These are phyloP conservation scores for Heterotis niloticus DNA, from an alignment of 2,113 vertebrate genomes.

Conservation along the genomic window DNA sequence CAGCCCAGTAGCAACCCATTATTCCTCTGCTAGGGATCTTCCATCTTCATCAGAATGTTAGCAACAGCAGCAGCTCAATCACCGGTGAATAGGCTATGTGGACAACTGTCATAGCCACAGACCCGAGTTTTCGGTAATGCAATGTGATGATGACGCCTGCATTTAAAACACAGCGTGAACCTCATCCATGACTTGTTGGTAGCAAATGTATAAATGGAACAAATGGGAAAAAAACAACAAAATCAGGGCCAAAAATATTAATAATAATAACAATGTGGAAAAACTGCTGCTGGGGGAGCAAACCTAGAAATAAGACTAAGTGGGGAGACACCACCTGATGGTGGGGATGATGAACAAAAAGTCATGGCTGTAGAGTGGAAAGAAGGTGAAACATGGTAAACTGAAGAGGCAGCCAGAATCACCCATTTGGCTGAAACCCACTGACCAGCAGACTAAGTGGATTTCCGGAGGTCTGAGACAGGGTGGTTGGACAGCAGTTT, in stretches of 20 bases:
- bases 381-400: background rate
- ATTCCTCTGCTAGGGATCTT: slow-evolving; percentile 20
- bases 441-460: no score
- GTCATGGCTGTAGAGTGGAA: background rate
- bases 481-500: no score
- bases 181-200: slow-evolving; percentile 63
- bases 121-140: slow-evolving; percentile 37
- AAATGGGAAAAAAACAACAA: slow-evolving; percentile 55
- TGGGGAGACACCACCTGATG: background rate
- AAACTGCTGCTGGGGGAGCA: slow-evolving; percentile 14
- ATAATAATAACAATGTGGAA: slow-evolving; percentile 15
- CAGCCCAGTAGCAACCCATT: background rate
- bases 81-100: slow-evolving; percentile 25
- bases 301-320: background rate
- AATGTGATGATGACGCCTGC: slow-evolving; percentile 46
- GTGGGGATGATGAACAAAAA: background rate
- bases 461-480: no score
- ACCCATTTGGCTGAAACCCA: no score
- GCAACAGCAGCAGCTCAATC: slow-evolving; percentile 43
- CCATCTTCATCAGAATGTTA: slow-evolving; percentile 40
- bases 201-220: slow-evolving; percentile 58
- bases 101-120: slow-evolving; percentile 31
- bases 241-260: slow-evolving; percentile 37
- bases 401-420: background rate
- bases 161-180: slow-evolving; percentile 46